These are phyloP conservation scores for Papilio polytes DNA, from an alignment of 1,140 invertebrate species.

Conservation along the genomic window DNA sequence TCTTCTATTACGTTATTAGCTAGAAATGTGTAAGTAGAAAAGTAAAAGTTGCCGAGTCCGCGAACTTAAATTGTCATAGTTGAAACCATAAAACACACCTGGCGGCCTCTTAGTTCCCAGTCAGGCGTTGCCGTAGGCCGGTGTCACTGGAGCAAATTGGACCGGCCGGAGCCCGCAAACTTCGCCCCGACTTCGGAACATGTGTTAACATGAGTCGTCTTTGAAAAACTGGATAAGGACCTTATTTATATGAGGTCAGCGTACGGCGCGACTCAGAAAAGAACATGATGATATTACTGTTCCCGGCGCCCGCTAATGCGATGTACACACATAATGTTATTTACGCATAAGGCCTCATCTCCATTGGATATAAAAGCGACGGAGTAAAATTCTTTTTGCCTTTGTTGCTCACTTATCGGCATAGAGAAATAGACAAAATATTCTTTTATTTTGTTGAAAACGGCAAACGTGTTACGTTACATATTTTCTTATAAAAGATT, in stretches of 20 bases:
- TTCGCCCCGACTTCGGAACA: constrained; percentile 69
- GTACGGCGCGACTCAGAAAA: constrained; percentile 73
- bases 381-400: constrained; percentile 14
- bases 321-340: constrained; percentile 75
- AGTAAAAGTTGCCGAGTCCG: constrained; percentile 30
- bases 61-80: constrained; percentile 48
- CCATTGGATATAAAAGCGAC: constrained; percentile 30
- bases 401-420: constrained; percentile 18
- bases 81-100: constrained; percentile 65
- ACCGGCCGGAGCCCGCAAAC: constrained; percentile 57
- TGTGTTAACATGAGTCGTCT: constrained; percentile 78
- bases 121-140: constrained; percentile 49
- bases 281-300: constrained; percentile 78
- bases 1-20: constrained; percentile 21
- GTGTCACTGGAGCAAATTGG: constrained; percentile 76
- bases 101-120: constrained; percentile 54
- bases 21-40: constrained; percentile 2
- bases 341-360: constrained; percentile 49
- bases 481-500: constrained; percentile 36
- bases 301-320: constrained; percentile 67
- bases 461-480: constrained; percentile 23
- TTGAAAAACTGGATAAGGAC: constrained; percentile 80
- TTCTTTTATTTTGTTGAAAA: constrained; percentile 20
- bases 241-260: constrained; percentile 81
- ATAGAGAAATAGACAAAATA: constrained; percentile 15